A percentile compares a stretch with the other conserved stretches of the same genome.
phyloP scores from a whole-genome alignment of 2,888 invertebrate species.

The Apoda limacodes region DNA sequence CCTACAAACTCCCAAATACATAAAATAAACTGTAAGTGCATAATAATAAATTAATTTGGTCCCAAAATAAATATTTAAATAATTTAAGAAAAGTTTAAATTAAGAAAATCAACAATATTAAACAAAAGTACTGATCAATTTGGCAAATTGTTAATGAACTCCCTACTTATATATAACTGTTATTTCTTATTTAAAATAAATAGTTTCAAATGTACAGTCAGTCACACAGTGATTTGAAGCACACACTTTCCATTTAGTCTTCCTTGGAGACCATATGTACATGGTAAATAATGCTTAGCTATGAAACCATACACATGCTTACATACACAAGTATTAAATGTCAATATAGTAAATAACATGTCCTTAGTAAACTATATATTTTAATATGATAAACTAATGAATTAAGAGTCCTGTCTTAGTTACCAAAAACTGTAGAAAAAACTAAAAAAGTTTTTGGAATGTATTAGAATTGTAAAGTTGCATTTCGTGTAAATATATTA shows the following conservation, averaged over 20 bases:
- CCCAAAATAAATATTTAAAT: conserved; percentile 67
- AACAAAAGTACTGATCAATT: conserved; percentile 64
- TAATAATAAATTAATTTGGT: conserved; percentile 71
- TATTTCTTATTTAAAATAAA: conserved; percentile 61
- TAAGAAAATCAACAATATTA: conserved; percentile 56
- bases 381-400: too few species aligned
- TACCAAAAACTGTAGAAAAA: too few species aligned
- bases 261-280: conserved; percentile 48
- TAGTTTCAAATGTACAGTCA: conserved; percentile 51
- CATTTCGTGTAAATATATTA: too few species aligned
- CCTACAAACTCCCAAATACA: conserved; percentile 61
- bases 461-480: too few species aligned
- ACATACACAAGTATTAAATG: conserved; percentile 41
- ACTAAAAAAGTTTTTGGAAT: too few species aligned
- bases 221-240: conserved; percentile 42
- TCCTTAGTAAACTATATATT: conserved; percentile 58
- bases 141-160: conserved; percentile 65
- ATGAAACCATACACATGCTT: conserved; percentile 43
- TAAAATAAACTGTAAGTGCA: conserved; percentile 52
- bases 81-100: conserved; percentile 53
- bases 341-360: conserved; percentile 43
- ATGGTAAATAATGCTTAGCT: conserved; percentile 36
- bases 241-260: conserved; percentile 33
- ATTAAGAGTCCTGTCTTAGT: too few species aligned
- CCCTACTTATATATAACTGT: conserved; percentile 54